Percentiles rank a stretch among this genome's conserved stretches.
These are phyloP conservation scores for Acleris cristana DNA, from an alignment of 2,888 invertebrate species.

Conservation along the genomic window DNA sequence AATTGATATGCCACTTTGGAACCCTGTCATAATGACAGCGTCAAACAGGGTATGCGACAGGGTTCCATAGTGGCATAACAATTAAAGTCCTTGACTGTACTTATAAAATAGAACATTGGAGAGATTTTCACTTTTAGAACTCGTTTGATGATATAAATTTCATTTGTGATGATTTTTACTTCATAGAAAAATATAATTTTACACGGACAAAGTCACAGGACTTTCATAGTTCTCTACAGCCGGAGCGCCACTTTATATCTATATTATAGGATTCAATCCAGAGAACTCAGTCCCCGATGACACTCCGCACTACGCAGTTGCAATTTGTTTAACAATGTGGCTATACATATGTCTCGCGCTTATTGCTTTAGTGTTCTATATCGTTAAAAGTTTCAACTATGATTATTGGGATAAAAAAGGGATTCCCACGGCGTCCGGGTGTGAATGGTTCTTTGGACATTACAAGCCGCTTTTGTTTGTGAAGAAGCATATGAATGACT, in stretches of 20 bases:
- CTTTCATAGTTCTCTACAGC: no score
- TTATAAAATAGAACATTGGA: no score
- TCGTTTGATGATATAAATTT: no score
- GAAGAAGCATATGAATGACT: slow-evolving; percentile 17
- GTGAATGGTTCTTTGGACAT: slow-evolving; percentile 32
- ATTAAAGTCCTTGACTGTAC: no score
- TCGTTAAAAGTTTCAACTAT: slow-evolving; percentile 13
- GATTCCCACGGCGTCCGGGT: slow-evolving; percentile 25
- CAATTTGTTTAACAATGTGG: slow-evolving; percentile 7
- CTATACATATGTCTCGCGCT: slow-evolving; percentile 25
- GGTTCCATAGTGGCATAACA: no score
- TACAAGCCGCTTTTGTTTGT: slow-evolving; percentile 18
- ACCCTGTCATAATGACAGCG: no score
- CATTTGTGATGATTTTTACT: no score
- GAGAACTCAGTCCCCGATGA: neutral
- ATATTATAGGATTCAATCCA: neutral
- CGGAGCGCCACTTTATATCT: neutral
- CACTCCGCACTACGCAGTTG: neutral
- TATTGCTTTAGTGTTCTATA: slow-evolving; percentile 1
- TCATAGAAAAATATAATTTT: no score
- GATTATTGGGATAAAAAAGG: slow-evolving; percentile 30
- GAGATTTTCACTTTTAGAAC: no score
- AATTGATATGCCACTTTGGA: no score
- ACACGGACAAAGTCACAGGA: no score
- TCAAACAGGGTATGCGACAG: no score